Percentiles rank a stretch among this genome's conserved stretches.
phyloP scores from a whole-genome alignment of 2,797 vertebrate genomes.

The Prionace glauca region DNA sequence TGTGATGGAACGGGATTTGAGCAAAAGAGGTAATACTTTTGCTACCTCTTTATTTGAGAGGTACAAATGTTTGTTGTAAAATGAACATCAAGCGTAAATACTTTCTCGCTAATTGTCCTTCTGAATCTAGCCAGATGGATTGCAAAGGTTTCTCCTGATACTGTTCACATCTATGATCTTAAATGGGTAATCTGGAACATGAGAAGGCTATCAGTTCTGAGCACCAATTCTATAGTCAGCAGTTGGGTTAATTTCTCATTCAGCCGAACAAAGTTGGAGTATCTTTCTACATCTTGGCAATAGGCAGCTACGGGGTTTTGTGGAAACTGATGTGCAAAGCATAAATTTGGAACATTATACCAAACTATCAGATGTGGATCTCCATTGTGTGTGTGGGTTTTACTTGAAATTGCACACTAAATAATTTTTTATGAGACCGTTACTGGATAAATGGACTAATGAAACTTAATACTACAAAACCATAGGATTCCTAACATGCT shows the following conservation, averaged over 20 bases:
- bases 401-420: background rate
- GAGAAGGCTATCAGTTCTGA: background rate
- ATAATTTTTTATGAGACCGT: background rate
- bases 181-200: background rate
- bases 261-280: background rate
- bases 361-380: background rate
- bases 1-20: background rate
- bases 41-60: no score
- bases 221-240: background rate
- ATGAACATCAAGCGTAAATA: background rate
- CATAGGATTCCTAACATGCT: background rate
- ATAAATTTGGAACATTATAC: background rate
- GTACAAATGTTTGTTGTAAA: no score
- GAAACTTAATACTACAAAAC: slow-evolving; percentile 12
- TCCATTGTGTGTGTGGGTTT: background rate
- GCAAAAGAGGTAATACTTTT: background rate
- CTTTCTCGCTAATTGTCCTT: background rate
- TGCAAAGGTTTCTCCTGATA: background rate
- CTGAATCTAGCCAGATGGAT: background rate
- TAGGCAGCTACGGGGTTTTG: background rate
- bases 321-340: background rate
- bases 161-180: no score
- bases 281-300: slow-evolving; percentile 28
- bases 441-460: background rate
- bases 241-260: slow-evolving; percentile 16